A percentile compares a stretch with the other conserved stretches of the same genome.
Conservation (phyloP, 2,888 invertebrate species). For the Formica aserva region DNA sequence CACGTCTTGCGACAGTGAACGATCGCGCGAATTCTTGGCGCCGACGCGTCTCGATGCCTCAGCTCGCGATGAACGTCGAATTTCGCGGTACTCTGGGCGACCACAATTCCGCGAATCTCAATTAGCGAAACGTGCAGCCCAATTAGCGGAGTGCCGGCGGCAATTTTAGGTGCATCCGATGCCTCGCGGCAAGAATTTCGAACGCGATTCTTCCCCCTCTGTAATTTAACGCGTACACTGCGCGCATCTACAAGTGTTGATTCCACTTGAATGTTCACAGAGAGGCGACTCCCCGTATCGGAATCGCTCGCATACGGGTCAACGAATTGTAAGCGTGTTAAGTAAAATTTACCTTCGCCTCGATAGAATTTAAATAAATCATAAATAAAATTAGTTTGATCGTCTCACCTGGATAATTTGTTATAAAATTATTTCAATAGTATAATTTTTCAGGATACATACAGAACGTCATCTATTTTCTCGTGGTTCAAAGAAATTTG, state of each 20-base stretch:
- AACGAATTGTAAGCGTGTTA: not conserved
- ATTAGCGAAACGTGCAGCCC: not conserved
- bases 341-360: not conserved
- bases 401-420: not conserved
- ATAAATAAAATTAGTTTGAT: not conserved
- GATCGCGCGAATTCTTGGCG: slow-evolving; percentile 59
- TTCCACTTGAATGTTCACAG: not conserved
- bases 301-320: not conserved
- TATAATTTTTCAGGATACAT: not conserved
- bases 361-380: not conserved
- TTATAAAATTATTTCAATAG: not conserved
- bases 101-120: slow-evolving; percentile 5
- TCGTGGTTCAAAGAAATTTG: not conserved
- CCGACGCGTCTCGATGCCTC: slow-evolving; percentile 55
- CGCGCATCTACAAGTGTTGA: not conserved
- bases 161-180: not conserved
- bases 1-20: slow-evolving; percentile 54
- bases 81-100: not conserved
- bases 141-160: not conserved
- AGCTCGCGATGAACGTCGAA: slow-evolving; percentile 38
- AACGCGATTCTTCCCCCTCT: not conserved
- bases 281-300: not conserved
- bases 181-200: not conserved
- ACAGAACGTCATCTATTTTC: not conserved
- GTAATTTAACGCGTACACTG: not conserved